Percentiles rank a stretch among this genome's conserved stretches.
These are phyloP conservation scores for Brachionus asplanchnoidis DNA, from an alignment of 1,140 invertebrate genomes.

Conservation along the genomic window DNA sequence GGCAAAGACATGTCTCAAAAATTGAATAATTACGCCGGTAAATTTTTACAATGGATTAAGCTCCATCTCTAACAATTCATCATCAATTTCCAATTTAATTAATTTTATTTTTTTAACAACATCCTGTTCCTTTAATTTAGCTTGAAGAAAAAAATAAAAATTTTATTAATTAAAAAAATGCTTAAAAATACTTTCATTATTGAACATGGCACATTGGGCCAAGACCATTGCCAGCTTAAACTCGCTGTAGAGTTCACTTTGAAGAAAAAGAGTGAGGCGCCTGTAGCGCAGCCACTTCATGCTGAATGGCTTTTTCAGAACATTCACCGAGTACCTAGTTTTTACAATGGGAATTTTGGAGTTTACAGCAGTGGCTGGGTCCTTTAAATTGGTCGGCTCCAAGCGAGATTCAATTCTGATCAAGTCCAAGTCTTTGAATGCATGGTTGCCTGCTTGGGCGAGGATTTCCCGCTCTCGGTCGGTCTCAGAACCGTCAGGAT, in stretches of 20 bases:
- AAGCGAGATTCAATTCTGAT: conserved; percentile 26
- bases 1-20: too few relatives aligned
- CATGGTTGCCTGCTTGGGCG: background rate
- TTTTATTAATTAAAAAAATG: background rate
- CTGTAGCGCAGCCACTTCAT: conserved; percentile 22
- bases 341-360: conserved; percentile 33
- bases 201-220: conserved; percentile 21
- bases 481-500: background rate
- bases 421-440: conserved; percentile 24
- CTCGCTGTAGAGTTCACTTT: conserved; percentile 22
- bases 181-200: conserved; percentile 19
- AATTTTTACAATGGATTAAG: conserved; percentile 35
- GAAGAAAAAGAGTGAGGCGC: conserved; percentile 7
- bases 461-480: background rate
- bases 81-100: conserved; percentile 10
- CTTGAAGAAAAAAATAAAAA: conserved; percentile 3
- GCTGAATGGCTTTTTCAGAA: conserved; percentile 30
- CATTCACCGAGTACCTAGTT: background rate
- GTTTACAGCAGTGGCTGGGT: background rate
- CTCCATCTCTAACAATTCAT: conserved; percentile 1
- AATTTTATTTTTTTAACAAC: background rate
- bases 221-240: conserved; percentile 18
- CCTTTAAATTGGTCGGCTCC: background rate
- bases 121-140: background rate
- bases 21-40: too few relatives aligned